Evolutionary conservation across 2,797 vertebrate species (phyloP).

Genomic region (Acridotheres tristis): DNA sequence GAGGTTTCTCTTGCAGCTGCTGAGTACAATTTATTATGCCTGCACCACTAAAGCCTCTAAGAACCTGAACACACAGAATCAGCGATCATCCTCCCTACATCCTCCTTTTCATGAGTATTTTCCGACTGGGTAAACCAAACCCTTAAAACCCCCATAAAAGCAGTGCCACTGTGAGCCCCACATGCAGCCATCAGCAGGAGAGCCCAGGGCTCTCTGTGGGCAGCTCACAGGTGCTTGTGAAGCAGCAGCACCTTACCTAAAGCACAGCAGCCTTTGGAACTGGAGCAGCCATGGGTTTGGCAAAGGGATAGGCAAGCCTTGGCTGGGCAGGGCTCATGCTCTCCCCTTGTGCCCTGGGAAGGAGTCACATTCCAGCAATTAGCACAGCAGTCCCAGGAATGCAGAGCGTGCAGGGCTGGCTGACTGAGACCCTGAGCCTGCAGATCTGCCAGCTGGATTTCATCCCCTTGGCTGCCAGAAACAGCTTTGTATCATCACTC

Average conservation of each 20-base stretch:
- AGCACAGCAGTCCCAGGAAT: not conserved
- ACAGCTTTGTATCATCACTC: conserved; percentile 40
- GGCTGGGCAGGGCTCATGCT: not conserved
- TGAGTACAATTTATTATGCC: not conserved
- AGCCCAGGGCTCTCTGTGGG: not conserved
- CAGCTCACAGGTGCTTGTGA: not conserved
- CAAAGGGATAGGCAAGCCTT: not conserved
- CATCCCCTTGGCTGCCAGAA: conserved; percentile 25
- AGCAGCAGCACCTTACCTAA: not conserved
- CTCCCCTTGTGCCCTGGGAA: accelerated
- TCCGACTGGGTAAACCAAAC: not conserved
- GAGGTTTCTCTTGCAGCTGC: not conserved
- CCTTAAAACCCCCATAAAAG: not conserved
- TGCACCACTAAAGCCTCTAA: not conserved
- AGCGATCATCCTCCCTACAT: not conserved
- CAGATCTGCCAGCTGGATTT: conserved; percentile 2
- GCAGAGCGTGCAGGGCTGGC: not conserved
- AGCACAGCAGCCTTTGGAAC: not conserved
- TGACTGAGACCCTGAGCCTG: not conserved
- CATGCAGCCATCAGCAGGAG: not conserved
- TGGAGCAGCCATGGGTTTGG: not conserved
- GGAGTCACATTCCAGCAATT: conserved; percentile 14
- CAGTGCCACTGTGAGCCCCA: not conserved
- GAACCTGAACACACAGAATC: not conserved
- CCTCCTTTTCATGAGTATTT: not conserved